Conservation (phyloP, 2,113 vertebrate species). For the Neogale vison region DNA sequence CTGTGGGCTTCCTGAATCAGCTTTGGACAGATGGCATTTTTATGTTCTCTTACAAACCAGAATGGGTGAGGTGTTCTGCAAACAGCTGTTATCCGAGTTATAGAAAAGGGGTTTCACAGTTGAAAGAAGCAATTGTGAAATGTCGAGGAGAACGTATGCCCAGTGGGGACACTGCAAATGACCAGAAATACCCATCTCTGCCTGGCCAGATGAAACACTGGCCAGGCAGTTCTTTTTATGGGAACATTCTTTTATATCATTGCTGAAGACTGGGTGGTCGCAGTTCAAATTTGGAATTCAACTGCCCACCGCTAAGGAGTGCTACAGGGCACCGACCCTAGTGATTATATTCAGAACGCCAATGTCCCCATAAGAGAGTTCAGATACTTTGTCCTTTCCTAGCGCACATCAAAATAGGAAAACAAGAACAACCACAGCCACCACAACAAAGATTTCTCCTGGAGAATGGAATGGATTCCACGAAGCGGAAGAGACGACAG, state of each 20-base stretch:
- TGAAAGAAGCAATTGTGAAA: neutral
- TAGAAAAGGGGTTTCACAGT: neutral
- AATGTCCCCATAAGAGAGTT: neutral
- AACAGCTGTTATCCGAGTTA: neutral
- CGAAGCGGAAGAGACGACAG: neutral
- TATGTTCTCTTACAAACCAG: neutral
- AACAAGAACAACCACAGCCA: neutral
- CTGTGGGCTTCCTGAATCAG: neutral
- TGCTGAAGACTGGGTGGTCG: neutral
- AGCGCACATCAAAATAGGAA: neutral
- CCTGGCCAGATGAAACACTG: neutral
- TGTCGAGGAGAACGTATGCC: neutral
- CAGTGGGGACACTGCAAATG: neutral
- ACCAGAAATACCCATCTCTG: conserved; percentile 10
- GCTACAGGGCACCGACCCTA: neutral
- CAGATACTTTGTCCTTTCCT: conserved; percentile 35
- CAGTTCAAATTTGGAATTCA: conserved; percentile 25
- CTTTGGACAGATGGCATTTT: neutral
- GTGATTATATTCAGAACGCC: neutral
- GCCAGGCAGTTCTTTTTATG: neutral
- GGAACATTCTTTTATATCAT: neutral
- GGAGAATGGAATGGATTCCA: neutral
- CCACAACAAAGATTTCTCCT: neutral
- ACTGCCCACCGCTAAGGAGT: neutral
- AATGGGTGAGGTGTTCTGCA: neutral